These are phyloP conservation scores for Palythoa grandis DNA, from an alignment of 92 coral and sea anemone species.

Conservation along the genomic window DNA sequence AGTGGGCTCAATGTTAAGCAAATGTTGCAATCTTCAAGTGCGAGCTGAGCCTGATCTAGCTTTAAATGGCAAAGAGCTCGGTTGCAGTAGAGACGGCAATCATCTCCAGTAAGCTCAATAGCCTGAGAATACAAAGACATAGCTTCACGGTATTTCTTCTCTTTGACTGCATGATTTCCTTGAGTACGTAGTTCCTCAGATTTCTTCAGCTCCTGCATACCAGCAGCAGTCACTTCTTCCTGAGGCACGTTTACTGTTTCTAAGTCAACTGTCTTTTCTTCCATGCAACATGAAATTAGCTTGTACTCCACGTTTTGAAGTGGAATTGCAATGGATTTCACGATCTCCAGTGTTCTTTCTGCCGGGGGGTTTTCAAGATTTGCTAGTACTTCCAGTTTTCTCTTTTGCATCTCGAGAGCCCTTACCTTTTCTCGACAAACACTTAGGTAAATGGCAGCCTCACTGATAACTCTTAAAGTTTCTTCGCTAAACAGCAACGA, in stretches of 20 bases:
- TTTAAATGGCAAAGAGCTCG: conserved; percentile 77
- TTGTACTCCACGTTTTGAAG: too few species aligned
- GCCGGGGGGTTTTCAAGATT: too few species aligned
- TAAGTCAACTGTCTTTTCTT: neutral
- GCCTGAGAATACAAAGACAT: too few species aligned
- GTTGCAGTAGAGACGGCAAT: conserved; percentile 46
- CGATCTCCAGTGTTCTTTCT: conserved; percentile 41
- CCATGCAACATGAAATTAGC: conserved; percentile 51
- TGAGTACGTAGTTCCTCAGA: conserved; percentile 32
- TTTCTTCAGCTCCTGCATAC: too few species aligned
- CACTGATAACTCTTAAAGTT: too few species aligned
- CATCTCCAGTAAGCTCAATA: too few species aligned
- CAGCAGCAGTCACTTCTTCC: neutral
- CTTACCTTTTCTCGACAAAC: too few species aligned
- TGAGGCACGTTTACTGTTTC: conserved; percentile 34
- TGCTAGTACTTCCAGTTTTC: too few species aligned
- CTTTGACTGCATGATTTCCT: conserved; percentile 72
- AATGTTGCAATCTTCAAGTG: conserved; percentile 70
- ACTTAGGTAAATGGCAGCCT: too few species aligned
- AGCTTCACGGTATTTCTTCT: conserved; percentile 50
- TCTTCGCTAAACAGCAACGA: too few species aligned
- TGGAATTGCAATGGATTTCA: conserved; percentile 16
- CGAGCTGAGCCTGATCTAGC: conserved; percentile 58
- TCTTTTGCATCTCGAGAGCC: too few species aligned
- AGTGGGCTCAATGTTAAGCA: conserved; percentile 58